Conservation (phyloP, 2,797 vertebrate genomes). For the Mormyrops boulengeri region DNA sequence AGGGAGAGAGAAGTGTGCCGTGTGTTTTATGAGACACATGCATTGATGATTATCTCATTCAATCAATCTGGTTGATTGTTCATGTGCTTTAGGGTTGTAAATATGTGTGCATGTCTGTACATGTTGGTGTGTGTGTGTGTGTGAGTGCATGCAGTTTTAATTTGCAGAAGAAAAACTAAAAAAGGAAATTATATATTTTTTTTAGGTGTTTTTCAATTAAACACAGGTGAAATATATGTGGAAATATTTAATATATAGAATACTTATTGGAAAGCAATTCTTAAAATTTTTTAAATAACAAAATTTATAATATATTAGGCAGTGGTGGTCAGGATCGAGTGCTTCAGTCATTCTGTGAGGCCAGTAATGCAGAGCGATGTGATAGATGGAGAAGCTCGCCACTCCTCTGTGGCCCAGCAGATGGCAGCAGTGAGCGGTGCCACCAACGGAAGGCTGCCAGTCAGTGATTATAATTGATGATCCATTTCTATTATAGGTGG, state of each 20-base stretch:
- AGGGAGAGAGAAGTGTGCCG: too few species aligned
- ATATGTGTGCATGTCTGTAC: slow-evolving; percentile 44
- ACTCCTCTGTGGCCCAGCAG: slow-evolving; percentile 57
- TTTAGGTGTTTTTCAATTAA: slow-evolving; percentile 47
- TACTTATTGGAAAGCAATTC: not conserved
- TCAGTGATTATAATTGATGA: slow-evolving; percentile 88
- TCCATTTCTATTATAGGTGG: slow-evolving; percentile 98
- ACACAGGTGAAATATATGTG: slow-evolving; percentile 38
- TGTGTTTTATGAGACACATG: not conserved
- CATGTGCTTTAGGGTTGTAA: slow-evolving; percentile 51
- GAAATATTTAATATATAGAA: slow-evolving; percentile 62
- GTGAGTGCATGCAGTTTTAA: slow-evolving; percentile 38
- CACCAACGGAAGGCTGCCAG: slow-evolving; percentile 77
- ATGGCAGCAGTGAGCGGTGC: slow-evolving; percentile 71
- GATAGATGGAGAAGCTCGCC: not conserved
- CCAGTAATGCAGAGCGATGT: slow-evolving; percentile 38
- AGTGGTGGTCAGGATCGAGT: slow-evolving; percentile 58
- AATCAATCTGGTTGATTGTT: slow-evolving; percentile 47
- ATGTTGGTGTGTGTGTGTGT: slow-evolving; percentile 46
- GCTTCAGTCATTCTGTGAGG: slow-evolving; percentile 43
- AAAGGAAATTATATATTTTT: slow-evolving; percentile 58
- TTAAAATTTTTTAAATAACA: slow-evolving; percentile 74
- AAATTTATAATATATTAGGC: slow-evolving; percentile 71
- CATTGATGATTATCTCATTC: not conserved
- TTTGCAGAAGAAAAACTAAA: slow-evolving; percentile 58